phyloP scores from a whole-genome alignment of 1,140 invertebrate species.

The Caenorhabditis remanei region DNA sequence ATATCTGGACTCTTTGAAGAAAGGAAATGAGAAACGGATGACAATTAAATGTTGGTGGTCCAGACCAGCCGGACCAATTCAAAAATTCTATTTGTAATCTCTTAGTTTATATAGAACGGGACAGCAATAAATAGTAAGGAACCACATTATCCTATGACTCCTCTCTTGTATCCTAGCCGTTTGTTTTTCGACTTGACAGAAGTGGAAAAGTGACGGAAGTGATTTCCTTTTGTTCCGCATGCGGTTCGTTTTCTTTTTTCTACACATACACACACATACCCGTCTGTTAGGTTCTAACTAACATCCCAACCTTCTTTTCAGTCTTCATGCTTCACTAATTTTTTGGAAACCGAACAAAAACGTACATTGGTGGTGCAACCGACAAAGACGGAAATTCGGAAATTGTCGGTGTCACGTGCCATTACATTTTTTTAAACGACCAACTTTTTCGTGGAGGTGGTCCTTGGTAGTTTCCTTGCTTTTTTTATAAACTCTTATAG shows the following conservation, averaged over 20 bases:
- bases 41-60: constrained; percentile 2
- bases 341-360: neutral
- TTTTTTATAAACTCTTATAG: neutral
- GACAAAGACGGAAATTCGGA: constrained; percentile 17
- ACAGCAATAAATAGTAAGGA: neutral
- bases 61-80: constrained; percentile 1
- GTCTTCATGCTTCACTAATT: constrained; percentile 41
- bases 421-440: constrained; percentile 26
- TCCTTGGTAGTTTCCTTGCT: neutral
- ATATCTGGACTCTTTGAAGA: neutral
- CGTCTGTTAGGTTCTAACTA: constrained; percentile 14
- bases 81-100: constrained; percentile 24
- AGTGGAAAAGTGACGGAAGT: constrained; percentile 45
- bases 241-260: constrained; percentile 40
- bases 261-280: neutral
- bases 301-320: neutral
- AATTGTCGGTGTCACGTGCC: constrained; percentile 37
- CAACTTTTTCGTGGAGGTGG: constrained; percentile 26
- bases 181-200: constrained; percentile 35
- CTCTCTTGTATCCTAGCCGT: neutral
- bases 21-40: constrained; percentile 28
- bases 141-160: constrained; percentile 52
- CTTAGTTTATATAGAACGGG: neutral
- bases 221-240: constrained; percentile 36
- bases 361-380: constrained; percentile 1